These are phyloP conservation scores for Meloe dianella DNA, from an alignment of 2,888 invertebrate species.

Conservation along the genomic window DNA sequence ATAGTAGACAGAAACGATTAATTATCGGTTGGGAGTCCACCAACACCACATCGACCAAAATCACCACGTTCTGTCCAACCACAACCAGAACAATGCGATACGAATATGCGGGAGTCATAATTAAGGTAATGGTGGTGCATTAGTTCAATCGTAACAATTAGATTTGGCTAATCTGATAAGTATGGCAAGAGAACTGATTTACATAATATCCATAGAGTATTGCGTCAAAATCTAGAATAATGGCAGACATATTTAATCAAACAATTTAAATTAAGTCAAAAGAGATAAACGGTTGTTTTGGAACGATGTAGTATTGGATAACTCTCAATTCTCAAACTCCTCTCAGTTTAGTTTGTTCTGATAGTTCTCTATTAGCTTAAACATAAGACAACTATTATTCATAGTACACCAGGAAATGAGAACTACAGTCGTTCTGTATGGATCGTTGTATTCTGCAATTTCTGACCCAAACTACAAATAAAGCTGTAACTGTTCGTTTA, in stretches of 20 bases:
- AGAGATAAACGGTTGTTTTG: slow-evolving; percentile 13
- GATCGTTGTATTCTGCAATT: slow-evolving; percentile 10
- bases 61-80: neutral
- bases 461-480: slow-evolving; percentile 31
- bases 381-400: slow-evolving; percentile 38
- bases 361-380: slow-evolving; percentile 37
- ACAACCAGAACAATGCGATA: slow-evolving; percentile 10
- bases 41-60: neutral
- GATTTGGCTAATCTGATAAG: slow-evolving; percentile 29
- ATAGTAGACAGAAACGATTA: neutral
- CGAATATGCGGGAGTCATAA: slow-evolving; percentile 15
- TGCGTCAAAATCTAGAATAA: slow-evolving; percentile 16
- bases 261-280: neutral
- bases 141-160: slow-evolving; percentile 30
- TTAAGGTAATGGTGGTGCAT: slow-evolving; percentile 22
- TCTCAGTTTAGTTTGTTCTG: slow-evolving; percentile 19
- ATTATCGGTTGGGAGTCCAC: neutral
- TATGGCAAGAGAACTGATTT: slow-evolving; percentile 28
- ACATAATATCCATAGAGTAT: slow-evolving; percentile 28
- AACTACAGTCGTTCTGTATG: slow-evolving; percentile 29
- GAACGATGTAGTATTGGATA: slow-evolving; percentile 18
- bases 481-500: neutral
- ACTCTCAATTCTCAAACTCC: slow-evolving; percentile 23
- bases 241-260: slow-evolving; percentile 28
- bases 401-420: slow-evolving; percentile 36